Evolutionary conservation across 2,113 vertebrate species (phyloP).

Genomic region (Sporophila hypoxantha): DNA sequence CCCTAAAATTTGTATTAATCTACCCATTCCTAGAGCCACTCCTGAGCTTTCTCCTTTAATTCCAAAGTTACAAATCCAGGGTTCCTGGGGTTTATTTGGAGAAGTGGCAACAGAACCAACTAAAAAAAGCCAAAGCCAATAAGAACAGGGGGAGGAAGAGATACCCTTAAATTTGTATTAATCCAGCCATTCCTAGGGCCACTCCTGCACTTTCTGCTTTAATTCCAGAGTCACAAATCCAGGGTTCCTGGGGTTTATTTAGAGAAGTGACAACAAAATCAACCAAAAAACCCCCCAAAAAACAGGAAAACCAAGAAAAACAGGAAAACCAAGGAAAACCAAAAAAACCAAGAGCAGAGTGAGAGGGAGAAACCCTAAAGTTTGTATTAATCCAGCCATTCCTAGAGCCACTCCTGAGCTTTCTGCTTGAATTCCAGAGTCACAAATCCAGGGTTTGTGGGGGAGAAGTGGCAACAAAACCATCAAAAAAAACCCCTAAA

Average conservation of each 20-base stretch:
- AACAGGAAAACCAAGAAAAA: too few relatives aligned
- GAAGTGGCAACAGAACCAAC: background rate
- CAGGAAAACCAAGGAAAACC: too few relatives aligned
- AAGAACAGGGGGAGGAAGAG: too few relatives aligned
- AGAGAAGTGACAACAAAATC: background rate
- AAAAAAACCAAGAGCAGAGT: too few relatives aligned
- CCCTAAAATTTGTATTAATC: background rate
- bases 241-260: background rate
- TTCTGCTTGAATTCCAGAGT: too few relatives aligned
- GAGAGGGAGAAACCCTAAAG: too few relatives aligned
- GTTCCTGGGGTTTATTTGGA: background rate
- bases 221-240: background rate
- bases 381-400: too few relatives aligned
- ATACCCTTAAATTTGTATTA: background rate
- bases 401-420: too few relatives aligned
- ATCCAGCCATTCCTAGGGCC: background rate
- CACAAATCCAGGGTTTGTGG: too few relatives aligned
- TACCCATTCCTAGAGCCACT: background rate
- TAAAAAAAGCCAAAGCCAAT: background rate
- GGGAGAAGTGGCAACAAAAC: too few relatives aligned
- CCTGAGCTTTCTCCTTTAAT: background rate
- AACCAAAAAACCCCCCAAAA: background rate
- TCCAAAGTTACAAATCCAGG: too few relatives aligned
- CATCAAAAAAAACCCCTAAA: too few relatives aligned
- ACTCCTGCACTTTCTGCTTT: slow-evolving; percentile 54